Base-by-base conservation (phyloP, 2,113 vertebrate species). In the Ptyas mucosa region DNA sequence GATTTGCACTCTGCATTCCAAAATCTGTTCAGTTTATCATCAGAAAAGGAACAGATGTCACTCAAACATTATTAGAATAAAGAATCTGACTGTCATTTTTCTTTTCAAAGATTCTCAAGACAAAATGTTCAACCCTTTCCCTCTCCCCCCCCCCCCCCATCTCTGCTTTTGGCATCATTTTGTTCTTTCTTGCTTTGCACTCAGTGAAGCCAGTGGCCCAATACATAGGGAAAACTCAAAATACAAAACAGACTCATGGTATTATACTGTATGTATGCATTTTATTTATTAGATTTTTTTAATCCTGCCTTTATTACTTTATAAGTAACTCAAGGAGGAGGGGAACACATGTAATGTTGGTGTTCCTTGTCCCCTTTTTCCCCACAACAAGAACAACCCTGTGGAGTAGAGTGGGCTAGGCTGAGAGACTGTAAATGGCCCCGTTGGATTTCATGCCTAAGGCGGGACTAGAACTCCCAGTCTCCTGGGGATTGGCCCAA, bases 81-180 rank as follows among this genome's bases (percentile, higher is more conserved):
- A 54, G 54, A n/a, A 39, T n/a, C 34, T 39, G 46, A 49, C 46
- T 49, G n/a, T 39, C 57, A 43, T 91, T n/a, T 18, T 91, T 58
- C 39, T 26, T 86, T 85, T 55, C 24, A 5, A 81, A 39, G 69
- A 81, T 81, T 9, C 7, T 21, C 7, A 81, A 81, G 69, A 81
- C 7, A 81, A 39, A 81, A 21, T 39, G 34, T 81, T 39, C 69
- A 20, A 34, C 18, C 7, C 14, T 18, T 75, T 34, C 69, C 39
- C 18, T 21, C 2, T 18, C 5, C 0, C 5, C 0, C 46, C 3
- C 3, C 26, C 0, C 21, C 6, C 23, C 15, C n/a, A n/a, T n/a
- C n/a, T 8, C 8, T 3, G 8, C 8, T 64, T 64, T 91, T 49
- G 55, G 10, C 39, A 39, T n/a, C 14, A 81, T 39, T 20, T 81